Evolutionary conservation across 2,888 invertebrate genomes (phyloP), one percentile per base, ranked within the genome.

Genomic region (Yponomeuta cagnagella): DNA sequence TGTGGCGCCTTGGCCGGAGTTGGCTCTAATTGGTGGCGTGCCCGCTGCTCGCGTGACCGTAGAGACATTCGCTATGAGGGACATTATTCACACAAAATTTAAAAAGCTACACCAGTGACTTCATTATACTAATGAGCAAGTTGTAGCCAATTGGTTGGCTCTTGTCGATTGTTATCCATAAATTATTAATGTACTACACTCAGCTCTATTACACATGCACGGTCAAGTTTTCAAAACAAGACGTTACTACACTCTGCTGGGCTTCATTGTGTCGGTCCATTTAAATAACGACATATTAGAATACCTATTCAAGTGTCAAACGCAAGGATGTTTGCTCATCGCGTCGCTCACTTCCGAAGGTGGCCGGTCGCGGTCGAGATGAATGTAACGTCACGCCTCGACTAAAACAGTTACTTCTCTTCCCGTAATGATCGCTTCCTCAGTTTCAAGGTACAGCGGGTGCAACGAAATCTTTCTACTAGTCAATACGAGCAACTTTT

Each of bases 21-120:
- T 79, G 52, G 80, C 87, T 80, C 87, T 91, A 91, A 92, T 92
- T 92, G 91, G 92, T 80, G 83, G 83, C 80, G 79, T 79, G 83
- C 65, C 52, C 52, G 81, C 63, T 30, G 67, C 83, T 89, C 87
- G 90, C 90, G 90, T 90, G 91, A 91, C 90, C 64, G 52, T 86
- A 81, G 76, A 75, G 80, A 79, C 76, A 80, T 81, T 75, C 76
- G 80, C 79, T 67, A 67, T 67, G 67, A 67, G n/a, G 77, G 78
- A 82, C 85, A 86, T 88, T 89, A 87, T 89, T 86, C 83, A 86
- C 83, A 87, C 88, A 87, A 58, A 58, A 15, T 58, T 58, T 15
- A 58, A 58, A 58, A 58, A 58, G 52, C 52, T 58, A 58, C 15
- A 58, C 72, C 71, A 72, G 84, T 83, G 81, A 58, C 84, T 87